Base-by-base conservation (phyloP, 35 echinoderm and acorn worm species). In the Chiridota heheva region DNA sequence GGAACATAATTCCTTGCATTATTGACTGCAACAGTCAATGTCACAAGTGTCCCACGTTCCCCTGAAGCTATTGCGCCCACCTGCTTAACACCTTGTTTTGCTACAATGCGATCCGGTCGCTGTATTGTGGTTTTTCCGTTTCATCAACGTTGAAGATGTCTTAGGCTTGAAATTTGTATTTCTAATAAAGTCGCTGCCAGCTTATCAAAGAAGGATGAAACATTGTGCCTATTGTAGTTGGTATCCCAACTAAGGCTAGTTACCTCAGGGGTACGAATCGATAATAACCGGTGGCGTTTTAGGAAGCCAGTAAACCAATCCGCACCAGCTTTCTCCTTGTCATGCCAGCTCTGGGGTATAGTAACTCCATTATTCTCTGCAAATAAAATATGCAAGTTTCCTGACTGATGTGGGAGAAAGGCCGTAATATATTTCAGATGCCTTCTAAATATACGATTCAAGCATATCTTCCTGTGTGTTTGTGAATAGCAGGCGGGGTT, bases 141-240 rank as follows among this genome's bases (percentile, higher is more conserved):
- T 86, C 83, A 44, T 86, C 83, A 12, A 76, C 39, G 26, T 86
- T 86, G 0, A 42, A 86, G 35, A 86, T 86, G 6, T 76, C 58
- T 26, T 2, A 29, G 24, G 83, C 3, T 1, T 0, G 16, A 20
- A 86, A 63, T 17, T 86, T 40, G 22, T 86, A 39, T 27, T 43
- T 64, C 20, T 73, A 40, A 25, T 51, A 51, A 30, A 73, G 69
- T n/a, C 29, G 69, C 27, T 41, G 20, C 70, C 33, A 86, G 41
- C 17, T 82, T 67, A 32, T 82, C 80, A 69, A 69, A 82, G 18
- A 71, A 84, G 40, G 33, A 16, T 0, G 31, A n/a, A 57, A 77
- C 47, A 35, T 77, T 77, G 33, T 77, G n/a, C 27, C 47, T 36
- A 35, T 77, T 77, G 24, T 34, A 77, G 36, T 46, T 77, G 24